Percentiles rank a stretch among this genome's conserved stretches.
Evolutionary conservation across 2,888 invertebrate genomes (phyloP).

Genomic region (Dasypolia templi): DNA sequence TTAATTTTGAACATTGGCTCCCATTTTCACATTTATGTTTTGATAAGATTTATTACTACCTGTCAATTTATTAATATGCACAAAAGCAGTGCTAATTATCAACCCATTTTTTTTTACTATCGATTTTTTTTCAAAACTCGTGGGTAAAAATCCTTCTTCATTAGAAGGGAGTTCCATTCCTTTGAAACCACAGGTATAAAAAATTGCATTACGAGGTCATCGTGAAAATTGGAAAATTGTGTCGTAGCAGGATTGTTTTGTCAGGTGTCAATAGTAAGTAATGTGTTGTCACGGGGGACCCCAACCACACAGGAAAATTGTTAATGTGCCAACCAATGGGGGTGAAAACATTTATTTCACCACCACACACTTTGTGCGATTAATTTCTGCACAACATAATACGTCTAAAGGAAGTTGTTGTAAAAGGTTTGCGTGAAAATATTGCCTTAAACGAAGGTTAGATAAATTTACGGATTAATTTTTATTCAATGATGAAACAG

Average conservation of each 20-base stretch:
- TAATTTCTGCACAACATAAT: constrained; percentile 31
- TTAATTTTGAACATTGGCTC: no score
- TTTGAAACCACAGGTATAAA: neutral
- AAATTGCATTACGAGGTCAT: constrained; percentile 7
- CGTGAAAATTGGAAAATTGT: constrained; percentile 13
- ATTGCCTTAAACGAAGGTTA: neutral
- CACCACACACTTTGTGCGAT: constrained; percentile 58
- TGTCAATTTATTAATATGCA: neutral
- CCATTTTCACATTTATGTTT: no score
- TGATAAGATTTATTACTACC: no score
- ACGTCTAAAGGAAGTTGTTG: constrained; percentile 13
- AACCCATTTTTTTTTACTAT: neutral
- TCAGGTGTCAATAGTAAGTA: constrained; percentile 70
- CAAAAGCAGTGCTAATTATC: neutral
- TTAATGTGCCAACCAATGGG: constrained; percentile 79
- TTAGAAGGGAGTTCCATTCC: neutral
- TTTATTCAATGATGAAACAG: neutral
- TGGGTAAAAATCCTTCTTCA: neutral
- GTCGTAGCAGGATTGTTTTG: constrained; percentile 49
- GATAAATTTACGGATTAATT: neutral
- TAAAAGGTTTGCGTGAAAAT: constrained; percentile 7
- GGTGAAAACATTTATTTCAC: constrained; percentile 76
- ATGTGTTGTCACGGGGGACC: constrained; percentile 71
- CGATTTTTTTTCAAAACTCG: neutral
- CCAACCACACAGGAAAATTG: constrained; percentile 67